phyloP scores from a whole-genome alignment of 2,113 vertebrate species.

The Talpa occidentalis region DNA sequence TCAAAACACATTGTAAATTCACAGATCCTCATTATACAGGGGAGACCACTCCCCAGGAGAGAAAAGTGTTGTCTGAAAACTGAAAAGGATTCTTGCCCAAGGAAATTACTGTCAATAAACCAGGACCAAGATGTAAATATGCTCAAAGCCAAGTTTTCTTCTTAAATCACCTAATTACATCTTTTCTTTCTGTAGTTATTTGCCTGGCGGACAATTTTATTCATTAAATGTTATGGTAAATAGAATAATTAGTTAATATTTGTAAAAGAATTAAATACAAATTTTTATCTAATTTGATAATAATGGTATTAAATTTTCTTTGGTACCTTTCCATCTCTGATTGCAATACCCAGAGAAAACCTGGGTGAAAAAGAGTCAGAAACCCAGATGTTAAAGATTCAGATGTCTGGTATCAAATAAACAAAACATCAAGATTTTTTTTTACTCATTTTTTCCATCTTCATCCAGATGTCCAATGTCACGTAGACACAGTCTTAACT shows the following conservation, averaged over 20 bases:
- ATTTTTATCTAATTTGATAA: constrained; percentile 24
- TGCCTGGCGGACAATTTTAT: background rate
- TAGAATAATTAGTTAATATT: constrained; percentile 49
- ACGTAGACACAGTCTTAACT: constrained; percentile 35
- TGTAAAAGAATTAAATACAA: constrained; percentile 37
- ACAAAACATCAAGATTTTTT: constrained; percentile 66
- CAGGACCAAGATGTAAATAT: constrained; percentile 38
- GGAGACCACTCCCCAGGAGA: background rate
- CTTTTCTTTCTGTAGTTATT: constrained; percentile 34
- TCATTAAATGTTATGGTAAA: background rate
- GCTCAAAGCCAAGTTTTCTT: background rate
- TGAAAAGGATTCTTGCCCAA: constrained; percentile 16
- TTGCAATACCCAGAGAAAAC: constrained; percentile 12
- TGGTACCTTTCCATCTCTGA: background rate
- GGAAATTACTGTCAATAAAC: constrained; percentile 33
- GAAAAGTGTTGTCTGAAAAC: background rate
- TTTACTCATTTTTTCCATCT: constrained; percentile 47
- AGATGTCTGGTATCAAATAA: constrained; percentile 64
- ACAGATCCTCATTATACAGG: background rate
- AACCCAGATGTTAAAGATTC: constrained; percentile 53
- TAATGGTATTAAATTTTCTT: background rate
- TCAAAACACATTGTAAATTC: constrained; percentile 68
- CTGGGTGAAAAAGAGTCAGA: background rate
- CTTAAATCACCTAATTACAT: constrained; percentile 17
- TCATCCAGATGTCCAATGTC: constrained; percentile 65